A percentile compares a stretch with the other conserved stretches of the same genome.
These are phyloP conservation scores for Craseonycteris thonglongyai DNA, from an alignment of 2,113 vertebrate species.

Conservation along the genomic window DNA sequence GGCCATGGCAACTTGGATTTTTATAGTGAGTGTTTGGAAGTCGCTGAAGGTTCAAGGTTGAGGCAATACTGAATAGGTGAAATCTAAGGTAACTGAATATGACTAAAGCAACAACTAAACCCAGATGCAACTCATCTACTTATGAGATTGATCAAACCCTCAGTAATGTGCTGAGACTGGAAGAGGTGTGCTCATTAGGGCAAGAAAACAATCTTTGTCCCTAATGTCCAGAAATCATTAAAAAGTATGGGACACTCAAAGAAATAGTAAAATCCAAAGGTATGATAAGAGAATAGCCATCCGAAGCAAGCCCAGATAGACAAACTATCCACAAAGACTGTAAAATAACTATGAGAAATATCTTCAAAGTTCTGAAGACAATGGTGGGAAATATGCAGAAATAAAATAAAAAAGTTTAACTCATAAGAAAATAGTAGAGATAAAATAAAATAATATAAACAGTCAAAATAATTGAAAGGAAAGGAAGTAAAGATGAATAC, in stretches of 20 bases:
- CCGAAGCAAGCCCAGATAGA: background rate
- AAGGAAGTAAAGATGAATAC: too few species aligned
- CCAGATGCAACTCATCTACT: background rate
- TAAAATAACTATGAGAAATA: too few species aligned
- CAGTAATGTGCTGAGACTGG: background rate
- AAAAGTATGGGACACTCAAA: background rate
- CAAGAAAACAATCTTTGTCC: background rate
- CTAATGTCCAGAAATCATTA: background rate
- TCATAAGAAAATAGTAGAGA: too few species aligned
- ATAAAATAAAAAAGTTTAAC: too few species aligned
- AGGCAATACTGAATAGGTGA: rapidly evolving
- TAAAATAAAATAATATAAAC: too few species aligned
- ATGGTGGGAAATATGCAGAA: too few species aligned
- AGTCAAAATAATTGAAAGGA: too few species aligned
- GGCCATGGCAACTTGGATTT: background rate
- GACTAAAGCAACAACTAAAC: background rate
- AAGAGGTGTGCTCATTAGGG: background rate
- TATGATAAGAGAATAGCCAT: background rate
- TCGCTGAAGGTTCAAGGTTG: background rate
- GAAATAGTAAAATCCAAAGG: background rate
- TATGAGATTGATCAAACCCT: background rate
- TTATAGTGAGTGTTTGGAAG: background rate
- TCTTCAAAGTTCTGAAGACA: too few species aligned
- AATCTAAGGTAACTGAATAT: background rate
- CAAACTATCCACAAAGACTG: background rate